Percentiles rank a stretch among this genome's conserved stretches.
Evolutionary conservation across 2,113 vertebrate species (phyloP).

Genomic region (Mormyrus lacerda): DNA sequence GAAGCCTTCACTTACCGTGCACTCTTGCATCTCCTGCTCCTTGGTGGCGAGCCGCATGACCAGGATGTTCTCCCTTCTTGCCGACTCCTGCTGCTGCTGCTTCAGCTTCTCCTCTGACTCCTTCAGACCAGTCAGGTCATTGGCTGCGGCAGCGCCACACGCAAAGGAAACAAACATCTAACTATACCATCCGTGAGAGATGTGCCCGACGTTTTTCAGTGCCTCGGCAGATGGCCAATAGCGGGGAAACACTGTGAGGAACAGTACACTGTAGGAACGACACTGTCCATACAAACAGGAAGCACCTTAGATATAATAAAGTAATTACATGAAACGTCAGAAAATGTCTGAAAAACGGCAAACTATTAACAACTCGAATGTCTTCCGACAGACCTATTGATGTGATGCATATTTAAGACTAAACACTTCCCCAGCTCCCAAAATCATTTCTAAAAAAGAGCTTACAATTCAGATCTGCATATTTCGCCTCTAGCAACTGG

Average conservation of each 20-base stretch:
- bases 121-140: conserved; percentile 90
- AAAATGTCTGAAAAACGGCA: background rate
- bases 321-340: background rate
- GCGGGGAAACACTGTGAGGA: background rate
- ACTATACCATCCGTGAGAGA: background rate
- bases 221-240: background rate
- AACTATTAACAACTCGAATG: background rate
- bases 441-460: conserved; percentile 16
- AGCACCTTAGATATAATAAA: background rate
- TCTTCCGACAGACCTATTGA: background rate
- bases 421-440: background rate
- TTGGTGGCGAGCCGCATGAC: conserved; percentile 98
- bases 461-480: conserved; percentile 97
- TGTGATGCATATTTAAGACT: background rate
- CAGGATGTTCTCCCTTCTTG: conserved; percentile 96
- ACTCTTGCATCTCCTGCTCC: conserved; percentile 99
- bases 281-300: background rate
- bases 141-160: conserved; percentile 60
- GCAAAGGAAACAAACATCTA: conserved; percentile 16
- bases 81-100: conserved; percentile 97
- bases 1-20: conserved; percentile 76
- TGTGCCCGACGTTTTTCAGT: background rate
- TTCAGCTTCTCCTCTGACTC: conserved; percentile 98
- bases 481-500: conserved; percentile 95
- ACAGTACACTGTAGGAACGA: background rate